Evolutionary conservation across 2,888 invertebrate species (phyloP), one percentile per base, ranked within the genome.

Genomic region (Cheilosia urbana): DNA sequence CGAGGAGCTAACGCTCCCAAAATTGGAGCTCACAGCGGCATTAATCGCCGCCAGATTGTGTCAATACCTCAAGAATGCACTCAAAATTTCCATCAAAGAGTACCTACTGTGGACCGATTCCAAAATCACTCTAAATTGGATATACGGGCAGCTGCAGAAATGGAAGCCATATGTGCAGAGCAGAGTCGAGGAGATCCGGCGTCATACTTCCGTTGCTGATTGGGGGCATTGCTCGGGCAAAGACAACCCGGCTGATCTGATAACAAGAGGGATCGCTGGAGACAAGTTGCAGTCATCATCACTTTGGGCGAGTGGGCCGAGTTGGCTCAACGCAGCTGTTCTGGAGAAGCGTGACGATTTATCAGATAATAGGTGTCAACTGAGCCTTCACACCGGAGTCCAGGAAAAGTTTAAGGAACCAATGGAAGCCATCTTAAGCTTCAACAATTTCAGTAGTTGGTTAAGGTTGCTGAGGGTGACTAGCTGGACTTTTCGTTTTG

Each of bases 111-210:
- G 57, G 58, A 63, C 76, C n/a, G 60, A 82, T 15, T 82, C 76
- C 0, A 76, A 76, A 27, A 82, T 76, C 11, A 34, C 71, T 1
- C 49, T 72, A 0, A 49, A 65, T 24, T 82, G 71, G 82, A 76
- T 76, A 9, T 40, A 57, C 19, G 77, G 76, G 34, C 37, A 71
- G 11, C 4, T 71, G 34, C 60, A 71, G 15, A 51, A 21, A 53
- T 82, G 77, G 77, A 82, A 82, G 27, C 72, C 77, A 19, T 82
- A 77, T 55, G 55, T 55, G 7, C 49, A 49, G 49, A 51, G 27
- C 49, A 60, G 68, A 63, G 73, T 80, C 5, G 53, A 75, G n/a
- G 76, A 81, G 65, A 81, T 78, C 40, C 65, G 62, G 7, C 71
- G 27, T 27, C 57, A 60, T 21, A 58, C 65, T 17, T 55, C 55